phyloP scores from a whole-genome alignment of 1,140 invertebrate species.

The Sycophaga agraensis region DNA sequence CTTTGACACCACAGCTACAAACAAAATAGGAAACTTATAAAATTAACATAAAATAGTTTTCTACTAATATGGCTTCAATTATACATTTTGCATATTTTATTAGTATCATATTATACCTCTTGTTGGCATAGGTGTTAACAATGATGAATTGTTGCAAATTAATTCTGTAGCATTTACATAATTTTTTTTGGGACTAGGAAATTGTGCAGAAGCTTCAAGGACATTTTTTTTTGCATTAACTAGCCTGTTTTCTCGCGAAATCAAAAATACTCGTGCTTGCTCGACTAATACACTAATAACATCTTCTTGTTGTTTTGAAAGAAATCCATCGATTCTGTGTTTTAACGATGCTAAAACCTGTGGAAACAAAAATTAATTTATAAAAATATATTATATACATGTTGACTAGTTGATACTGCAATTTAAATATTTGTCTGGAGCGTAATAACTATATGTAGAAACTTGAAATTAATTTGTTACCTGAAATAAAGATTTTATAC shows the following conservation, averaged over 20 bases:
- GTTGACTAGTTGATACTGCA: too few species aligned
- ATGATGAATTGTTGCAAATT: not conserved
- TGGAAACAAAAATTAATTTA: constrained; percentile 35
- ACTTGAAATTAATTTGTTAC: constrained; percentile 43
- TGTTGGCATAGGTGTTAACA: constrained; percentile 1
- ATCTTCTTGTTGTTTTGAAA: constrained; percentile 63
- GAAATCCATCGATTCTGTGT: constrained; percentile 79
- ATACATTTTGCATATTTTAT: too few species aligned
- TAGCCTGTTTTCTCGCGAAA: constrained; percentile 74
- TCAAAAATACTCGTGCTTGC: constrained; percentile 74
- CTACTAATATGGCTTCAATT: too few species aligned
- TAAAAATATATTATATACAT: too few species aligned
- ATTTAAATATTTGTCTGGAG: too few species aligned
- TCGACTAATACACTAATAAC: constrained; percentile 71
- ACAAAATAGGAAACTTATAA: too few species aligned
- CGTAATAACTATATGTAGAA: not conserved
- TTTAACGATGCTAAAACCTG: constrained; percentile 82
- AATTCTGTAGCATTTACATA: constrained; percentile 48
- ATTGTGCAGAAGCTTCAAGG: constrained; percentile 56
- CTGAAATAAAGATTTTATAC: constrained; percentile 87
- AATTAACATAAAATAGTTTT: too few species aligned
- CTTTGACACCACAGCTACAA: constrained; percentile 60
- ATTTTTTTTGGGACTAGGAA: constrained; percentile 37
- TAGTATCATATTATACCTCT: constrained; percentile 19
- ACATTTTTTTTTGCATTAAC: constrained; percentile 66